phyloP scores from a whole-genome alignment of 2,797 vertebrate species.

The Enteromius argenteus region DNA sequence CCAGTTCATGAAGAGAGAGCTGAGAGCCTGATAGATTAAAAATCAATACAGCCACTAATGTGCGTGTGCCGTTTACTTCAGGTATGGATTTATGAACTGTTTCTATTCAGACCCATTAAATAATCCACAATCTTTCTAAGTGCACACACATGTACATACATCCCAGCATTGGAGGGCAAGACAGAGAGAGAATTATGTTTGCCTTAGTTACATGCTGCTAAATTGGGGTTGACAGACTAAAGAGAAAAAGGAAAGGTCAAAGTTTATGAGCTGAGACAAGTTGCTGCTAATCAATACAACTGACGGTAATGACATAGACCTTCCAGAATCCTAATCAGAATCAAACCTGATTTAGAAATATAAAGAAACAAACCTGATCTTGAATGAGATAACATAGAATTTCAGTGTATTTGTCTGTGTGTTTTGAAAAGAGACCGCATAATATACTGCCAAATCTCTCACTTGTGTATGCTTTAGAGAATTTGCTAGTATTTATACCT shows the following conservation, averaged over 20 bases:
- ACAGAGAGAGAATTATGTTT: background rate
- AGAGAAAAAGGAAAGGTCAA: constrained; percentile 22
- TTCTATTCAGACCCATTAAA: constrained; percentile 19
- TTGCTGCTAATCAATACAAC: constrained; percentile 23
- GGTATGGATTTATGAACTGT: constrained; percentile 28
- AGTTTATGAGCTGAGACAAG: constrained; percentile 34
- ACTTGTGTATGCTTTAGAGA: background rate
- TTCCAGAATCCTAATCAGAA: background rate
- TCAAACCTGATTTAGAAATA: background rate
- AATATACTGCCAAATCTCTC: background rate
- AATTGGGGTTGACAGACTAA: background rate
- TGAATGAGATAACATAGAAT: background rate
- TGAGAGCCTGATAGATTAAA: constrained; percentile 32
- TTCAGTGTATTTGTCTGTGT: background rate
- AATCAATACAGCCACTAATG: constrained; percentile 45
- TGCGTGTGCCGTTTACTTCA: constrained; percentile 1
- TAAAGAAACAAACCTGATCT: constrained; percentile 2
- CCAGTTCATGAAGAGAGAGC: constrained; percentile 29
- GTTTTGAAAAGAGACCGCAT: background rate
- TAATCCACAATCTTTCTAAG: background rate
- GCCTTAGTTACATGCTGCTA: constrained; percentile 12
- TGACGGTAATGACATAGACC: constrained; percentile 14
- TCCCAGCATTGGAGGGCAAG: background rate
- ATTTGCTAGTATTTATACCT: background rate
- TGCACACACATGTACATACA: background rate